Percentiles rank a stretch among this genome's conserved stretches.
Conservation (phyloP, 2,113 vertebrate species). For the Thalassoma bifasciatum region DNA sequence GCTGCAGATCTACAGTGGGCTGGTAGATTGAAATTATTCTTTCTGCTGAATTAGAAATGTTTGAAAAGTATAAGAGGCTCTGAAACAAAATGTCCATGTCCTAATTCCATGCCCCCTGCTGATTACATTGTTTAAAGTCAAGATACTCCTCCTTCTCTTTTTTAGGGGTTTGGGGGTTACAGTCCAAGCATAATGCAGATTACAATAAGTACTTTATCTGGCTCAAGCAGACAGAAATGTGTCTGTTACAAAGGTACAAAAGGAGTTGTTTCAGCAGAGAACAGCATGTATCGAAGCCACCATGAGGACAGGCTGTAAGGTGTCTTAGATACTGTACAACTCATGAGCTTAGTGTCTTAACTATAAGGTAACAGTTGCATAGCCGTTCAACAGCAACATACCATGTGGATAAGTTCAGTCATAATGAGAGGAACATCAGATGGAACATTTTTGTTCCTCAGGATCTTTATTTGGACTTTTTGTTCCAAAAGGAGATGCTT, state of each 20-base stretch:
- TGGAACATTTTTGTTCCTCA: no score
- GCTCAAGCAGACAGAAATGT: constrained; percentile 10
- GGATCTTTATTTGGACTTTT: no score
- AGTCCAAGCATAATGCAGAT: neutral
- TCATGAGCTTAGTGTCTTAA: no score
- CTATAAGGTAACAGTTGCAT: no score
- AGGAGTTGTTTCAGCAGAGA: neutral
- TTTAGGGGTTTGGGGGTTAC: neutral
- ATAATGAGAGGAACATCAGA: no score
- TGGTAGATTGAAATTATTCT: constrained; percentile 54
- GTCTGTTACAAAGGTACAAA: constrained; percentile 1
- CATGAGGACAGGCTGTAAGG: neutral
- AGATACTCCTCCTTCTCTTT: neutral
- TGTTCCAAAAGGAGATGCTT: no score
- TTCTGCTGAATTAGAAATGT: constrained; percentile 33
- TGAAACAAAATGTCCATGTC: constrained; percentile 21
- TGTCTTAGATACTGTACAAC: no score
- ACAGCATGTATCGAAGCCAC: neutral
- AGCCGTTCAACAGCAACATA: no score
- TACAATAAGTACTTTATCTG: neutral
- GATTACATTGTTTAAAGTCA: constrained; percentile 11
- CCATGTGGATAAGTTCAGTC: no score
- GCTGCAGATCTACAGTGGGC: constrained; percentile 52
- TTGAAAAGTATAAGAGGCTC: constrained; percentile 29
- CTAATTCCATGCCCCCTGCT: neutral